Percentiles rank a stretch among this genome's conserved stretches.
Evolutionary conservation across 2,797 vertebrate species (phyloP).

Genomic region (Coranthus polyacanthus): DNA sequence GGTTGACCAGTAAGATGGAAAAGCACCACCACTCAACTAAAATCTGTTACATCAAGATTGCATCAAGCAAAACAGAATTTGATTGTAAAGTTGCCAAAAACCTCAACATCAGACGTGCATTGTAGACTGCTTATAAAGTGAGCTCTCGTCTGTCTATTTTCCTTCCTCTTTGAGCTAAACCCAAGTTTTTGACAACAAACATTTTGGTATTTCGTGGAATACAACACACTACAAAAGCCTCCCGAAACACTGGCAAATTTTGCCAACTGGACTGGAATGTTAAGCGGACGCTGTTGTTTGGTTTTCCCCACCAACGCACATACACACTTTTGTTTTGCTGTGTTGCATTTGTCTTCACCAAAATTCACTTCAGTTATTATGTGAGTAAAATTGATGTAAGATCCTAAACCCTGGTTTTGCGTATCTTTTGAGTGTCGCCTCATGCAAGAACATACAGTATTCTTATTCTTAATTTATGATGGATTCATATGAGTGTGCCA

Average conservation of each 20-base stretch:
- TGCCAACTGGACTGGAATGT: slow-evolving; percentile 9
- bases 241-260: neutral
- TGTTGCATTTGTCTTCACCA: neutral
- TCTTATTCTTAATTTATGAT: too few relatives aligned
- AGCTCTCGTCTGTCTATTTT: neutral
- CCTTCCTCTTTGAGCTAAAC: slow-evolving; percentile 5
- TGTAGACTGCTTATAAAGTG: neutral
- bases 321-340: neutral
- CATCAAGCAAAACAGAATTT: slow-evolving; percentile 3
- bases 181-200: slow-evolving; percentile 4
- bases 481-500: too few relatives aligned
- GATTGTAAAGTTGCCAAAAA: neutral
- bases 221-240: slow-evolving; percentile 7
- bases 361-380: neutral
- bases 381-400: neutral
- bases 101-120: neutral
- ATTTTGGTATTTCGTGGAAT: slow-evolving; percentile 25
- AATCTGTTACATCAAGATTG: neutral
- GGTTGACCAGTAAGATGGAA: neutral
- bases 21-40: neutral
- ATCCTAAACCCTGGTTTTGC: neutral
- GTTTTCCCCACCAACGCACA: neutral
- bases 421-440: neutral
- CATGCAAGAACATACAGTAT: too few relatives aligned
- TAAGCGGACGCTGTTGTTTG: neutral